Conservation (phyloP, 2,888 invertebrate genomes). For the Ptychoptera albimana region DNA sequence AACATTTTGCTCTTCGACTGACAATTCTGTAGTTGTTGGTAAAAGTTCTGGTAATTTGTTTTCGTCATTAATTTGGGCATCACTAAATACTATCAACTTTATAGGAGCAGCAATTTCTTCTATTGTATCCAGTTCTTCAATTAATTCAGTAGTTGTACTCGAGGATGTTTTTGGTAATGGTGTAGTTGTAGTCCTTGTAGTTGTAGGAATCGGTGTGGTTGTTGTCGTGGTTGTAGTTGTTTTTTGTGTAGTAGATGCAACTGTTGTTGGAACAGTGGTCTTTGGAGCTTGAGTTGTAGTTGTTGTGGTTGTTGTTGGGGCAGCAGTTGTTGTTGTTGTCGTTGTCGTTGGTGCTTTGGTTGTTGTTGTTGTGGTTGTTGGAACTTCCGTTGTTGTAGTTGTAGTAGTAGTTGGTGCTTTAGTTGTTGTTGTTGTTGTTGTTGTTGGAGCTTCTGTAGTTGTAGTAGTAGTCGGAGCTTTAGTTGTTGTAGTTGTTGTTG, state of each 20-base stretch:
- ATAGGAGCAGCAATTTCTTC: not conserved
- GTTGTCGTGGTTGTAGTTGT: not conserved
- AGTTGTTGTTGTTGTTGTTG: conserved; percentile 13
- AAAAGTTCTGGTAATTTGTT: not conserved
- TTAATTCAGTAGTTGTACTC: no score
- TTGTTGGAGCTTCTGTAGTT: conserved; percentile 13
- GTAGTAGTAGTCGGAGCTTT: conserved; percentile 14
- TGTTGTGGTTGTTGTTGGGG: not conserved
- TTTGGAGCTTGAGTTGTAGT: not conserved
- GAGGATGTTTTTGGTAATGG: not conserved
- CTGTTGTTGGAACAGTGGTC: not conserved
- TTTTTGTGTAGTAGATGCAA: not conserved
- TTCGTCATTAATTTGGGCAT: not conserved
- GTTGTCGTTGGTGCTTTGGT: conserved; percentile 14
- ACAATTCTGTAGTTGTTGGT: no score
- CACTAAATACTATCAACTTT: no score
- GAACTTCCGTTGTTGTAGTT: conserved; percentile 4
- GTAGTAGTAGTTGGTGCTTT: conserved; percentile 13
- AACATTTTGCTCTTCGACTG: no score
- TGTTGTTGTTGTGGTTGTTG: conserved; percentile 9
- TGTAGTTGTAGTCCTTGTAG: not conserved
- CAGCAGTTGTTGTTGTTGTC: conserved; percentile 10
- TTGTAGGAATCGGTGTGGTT: no score
- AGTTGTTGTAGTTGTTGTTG: conserved; percentile 16
- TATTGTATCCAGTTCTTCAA: not conserved